A percentile compares a stretch with the other conserved stretches of the same genome.
Conservation (phyloP, 2,797 vertebrate genomes). For the Onychomys torridus region DNA sequence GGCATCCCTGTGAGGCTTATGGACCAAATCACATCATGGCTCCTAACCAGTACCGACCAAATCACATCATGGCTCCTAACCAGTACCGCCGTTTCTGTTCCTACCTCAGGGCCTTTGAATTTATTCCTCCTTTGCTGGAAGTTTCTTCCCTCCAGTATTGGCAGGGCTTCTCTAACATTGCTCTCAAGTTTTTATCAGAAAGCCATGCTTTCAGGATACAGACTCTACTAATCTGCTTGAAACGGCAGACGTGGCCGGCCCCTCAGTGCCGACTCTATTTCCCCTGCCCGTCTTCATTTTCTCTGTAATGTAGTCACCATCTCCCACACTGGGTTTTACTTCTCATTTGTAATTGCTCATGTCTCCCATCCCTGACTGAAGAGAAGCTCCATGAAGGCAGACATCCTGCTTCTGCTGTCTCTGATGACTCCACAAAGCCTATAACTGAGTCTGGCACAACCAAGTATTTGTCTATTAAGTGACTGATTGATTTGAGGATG, state of each 20-base stretch:
- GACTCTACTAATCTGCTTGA: neutral
- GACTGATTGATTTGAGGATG: neutral
- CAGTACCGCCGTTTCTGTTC: neutral
- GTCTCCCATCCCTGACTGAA: neutral
- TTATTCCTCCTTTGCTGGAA: neutral
- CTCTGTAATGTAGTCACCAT: neutral
- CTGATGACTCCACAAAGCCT: neutral
- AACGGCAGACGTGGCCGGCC: neutral
- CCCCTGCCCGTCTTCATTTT: neutral
- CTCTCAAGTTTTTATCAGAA: constrained; percentile 13
- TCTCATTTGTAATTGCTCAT: neutral
- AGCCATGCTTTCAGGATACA: neutral
- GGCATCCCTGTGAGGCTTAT: neutral
- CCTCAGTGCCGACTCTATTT: neutral
- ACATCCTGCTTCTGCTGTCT: neutral
- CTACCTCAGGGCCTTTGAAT: neutral
- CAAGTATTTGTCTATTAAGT: neutral
- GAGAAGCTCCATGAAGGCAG: neutral
- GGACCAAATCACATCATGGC: neutral
- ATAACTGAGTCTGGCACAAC: neutral
- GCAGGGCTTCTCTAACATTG: neutral
- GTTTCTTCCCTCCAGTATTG: neutral
- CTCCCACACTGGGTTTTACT: neutral
- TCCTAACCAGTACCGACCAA: neutral
- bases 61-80: neutral